phyloP scores from a whole-genome alignment of 53 echinoderm and acorn worm species.

The Patiria pectinifera region DNA sequence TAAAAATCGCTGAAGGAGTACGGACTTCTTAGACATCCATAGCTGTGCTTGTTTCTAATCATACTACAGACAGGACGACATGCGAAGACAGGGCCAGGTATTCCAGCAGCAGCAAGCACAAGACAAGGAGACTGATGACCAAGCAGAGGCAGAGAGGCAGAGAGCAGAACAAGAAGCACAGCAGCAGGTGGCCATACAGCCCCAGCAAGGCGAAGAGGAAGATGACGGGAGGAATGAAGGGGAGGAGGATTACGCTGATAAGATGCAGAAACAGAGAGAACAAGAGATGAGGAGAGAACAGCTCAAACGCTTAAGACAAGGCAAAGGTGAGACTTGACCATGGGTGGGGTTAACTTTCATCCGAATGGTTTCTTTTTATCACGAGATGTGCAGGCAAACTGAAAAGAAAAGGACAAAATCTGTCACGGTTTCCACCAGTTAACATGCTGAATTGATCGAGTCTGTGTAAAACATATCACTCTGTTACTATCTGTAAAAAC shows the following conservation, averaged over 20 bases:
- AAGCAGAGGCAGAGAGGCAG: conserved; percentile 39
- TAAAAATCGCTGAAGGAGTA: background rate
- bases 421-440: too few relatives aligned
- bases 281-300: conserved; percentile 52
- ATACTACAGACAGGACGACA: background rate
- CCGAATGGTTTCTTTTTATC: background rate
- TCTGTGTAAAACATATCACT: too few relatives aligned
- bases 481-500: too few relatives aligned
- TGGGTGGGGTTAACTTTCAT: background rate
- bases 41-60: background rate
- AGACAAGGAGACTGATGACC: background rate
- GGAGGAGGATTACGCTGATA: conserved; percentile 59
- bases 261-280: conserved; percentile 69
- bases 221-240: conserved; percentile 18
- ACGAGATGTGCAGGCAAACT: too few relatives aligned
- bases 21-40: background rate
- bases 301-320: background rate
- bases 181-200: conserved; percentile 65
- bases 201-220: conserved; percentile 65
- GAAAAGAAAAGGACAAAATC: too few relatives aligned
- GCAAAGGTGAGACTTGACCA: conserved; percentile 2
- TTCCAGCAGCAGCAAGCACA: background rate
- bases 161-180: conserved; percentile 41
- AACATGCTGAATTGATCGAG: too few relatives aligned
- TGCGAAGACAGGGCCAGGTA: background rate